Percentiles rank a stretch among this genome's conserved stretches.
phyloP scores from a whole-genome alignment of 2,888 invertebrate species.

The Thecophora atra region DNA sequence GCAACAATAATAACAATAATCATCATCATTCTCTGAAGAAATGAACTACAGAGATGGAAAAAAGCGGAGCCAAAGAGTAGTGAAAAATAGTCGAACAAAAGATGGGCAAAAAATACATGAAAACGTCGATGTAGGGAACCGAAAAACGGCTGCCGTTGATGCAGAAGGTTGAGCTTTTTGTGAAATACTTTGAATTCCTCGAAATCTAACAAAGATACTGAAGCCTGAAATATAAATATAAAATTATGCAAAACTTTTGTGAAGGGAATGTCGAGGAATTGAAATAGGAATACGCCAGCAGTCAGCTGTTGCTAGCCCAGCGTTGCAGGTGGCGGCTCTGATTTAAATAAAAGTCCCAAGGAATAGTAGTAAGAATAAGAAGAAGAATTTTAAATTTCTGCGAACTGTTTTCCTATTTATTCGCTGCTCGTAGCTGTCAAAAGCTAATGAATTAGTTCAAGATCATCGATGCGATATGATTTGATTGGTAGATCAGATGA shows the following conservation, averaged over 20 bases:
- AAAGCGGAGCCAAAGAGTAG: not conserved
- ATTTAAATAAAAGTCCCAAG: too few relatives aligned
- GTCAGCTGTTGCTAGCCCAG: too few relatives aligned
- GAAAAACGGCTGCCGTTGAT: not conserved
- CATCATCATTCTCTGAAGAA: slow-evolving; percentile 4
- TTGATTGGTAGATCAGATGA: too few relatives aligned
- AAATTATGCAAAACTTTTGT: slow-evolving; percentile 17
- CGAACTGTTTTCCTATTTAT: too few relatives aligned
- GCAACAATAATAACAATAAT: slow-evolving; percentile 13
- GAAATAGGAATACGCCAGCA: too few relatives aligned
- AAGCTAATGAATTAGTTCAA: too few relatives aligned
- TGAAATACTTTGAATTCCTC: slow-evolving; percentile 40
- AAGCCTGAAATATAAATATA: slow-evolving; percentile 24
- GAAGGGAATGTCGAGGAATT: not conserved
- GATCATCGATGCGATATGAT: too few relatives aligned
- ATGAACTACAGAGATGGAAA: not conserved
- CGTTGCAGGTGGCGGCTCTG: too few relatives aligned
- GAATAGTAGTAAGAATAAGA: too few relatives aligned
- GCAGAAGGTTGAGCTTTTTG: not conserved
- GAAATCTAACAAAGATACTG: slow-evolving; percentile 42
- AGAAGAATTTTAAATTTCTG: too few relatives aligned
- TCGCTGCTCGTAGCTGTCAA: too few relatives aligned
- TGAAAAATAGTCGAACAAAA: not conserved
- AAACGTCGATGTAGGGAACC: not conserved
- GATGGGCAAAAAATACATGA: not conserved